Conservation (phyloP, 92 coral and sea anemone genomes). For the Epizoanthus rinbou region DNA sequence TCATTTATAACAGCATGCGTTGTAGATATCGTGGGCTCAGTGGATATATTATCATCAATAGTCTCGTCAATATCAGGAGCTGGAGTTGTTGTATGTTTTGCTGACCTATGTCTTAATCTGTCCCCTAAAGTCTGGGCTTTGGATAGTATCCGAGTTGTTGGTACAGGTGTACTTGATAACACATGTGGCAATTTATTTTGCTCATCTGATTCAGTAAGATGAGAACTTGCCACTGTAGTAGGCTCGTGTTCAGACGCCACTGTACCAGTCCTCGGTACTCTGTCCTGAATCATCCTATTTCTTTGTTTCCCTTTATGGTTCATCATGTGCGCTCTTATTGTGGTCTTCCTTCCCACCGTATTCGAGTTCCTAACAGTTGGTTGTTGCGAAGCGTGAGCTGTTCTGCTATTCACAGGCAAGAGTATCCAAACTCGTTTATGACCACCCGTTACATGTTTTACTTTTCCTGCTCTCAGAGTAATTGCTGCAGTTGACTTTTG, state of each 20-base stretch:
- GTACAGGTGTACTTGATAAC: not conserved
- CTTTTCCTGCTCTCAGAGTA: not conserved
- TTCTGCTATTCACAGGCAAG: not conserved
- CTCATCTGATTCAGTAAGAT: not conserved
- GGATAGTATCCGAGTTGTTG: not conserved
- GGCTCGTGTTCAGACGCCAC: not conserved
- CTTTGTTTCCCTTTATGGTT: not conserved
- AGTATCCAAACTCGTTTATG: not conserved
- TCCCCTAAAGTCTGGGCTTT: not conserved
- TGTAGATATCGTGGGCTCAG: constrained; percentile 1
- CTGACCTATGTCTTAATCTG: not conserved
- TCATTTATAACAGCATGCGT: not conserved
- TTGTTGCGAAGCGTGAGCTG: not conserved
- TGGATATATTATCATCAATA: constrained; percentile 1
- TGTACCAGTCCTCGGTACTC: not conserved
- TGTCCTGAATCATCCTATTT: no score
- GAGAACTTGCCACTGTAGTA: not conserved
- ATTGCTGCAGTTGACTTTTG: not conserved
- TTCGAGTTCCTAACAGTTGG: not conserved
- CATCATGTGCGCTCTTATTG: not conserved
- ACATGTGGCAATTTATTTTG: not conserved
- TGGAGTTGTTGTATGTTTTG: not conserved
- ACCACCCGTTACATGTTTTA: not conserved
- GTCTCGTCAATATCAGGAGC: constrained; percentile 22
- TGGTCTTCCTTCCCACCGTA: not conserved